phyloP scores from a whole-genome alignment of 30 jellyfish, hydroid and myxozoan genomes.

The Catostylus mosaicus region DNA sequence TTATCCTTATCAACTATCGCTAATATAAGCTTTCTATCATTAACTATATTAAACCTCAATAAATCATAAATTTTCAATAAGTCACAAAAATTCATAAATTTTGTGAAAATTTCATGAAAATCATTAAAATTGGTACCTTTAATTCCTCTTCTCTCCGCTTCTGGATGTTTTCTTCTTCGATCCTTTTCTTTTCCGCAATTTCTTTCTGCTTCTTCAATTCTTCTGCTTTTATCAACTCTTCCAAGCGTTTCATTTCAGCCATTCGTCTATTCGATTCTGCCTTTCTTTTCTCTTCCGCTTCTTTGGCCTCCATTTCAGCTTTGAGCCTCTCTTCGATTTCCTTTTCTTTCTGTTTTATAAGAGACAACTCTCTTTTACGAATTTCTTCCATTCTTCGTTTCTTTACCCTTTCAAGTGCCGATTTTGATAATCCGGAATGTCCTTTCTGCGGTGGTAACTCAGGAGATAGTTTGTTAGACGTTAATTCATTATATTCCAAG shows the following conservation, averaged over 20 bases:
- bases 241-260: slow-evolving; percentile 64
- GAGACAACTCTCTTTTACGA: slow-evolving; percentile 58
- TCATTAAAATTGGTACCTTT: neutral
- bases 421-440: slow-evolving; percentile 66
- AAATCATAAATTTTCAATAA: no score
- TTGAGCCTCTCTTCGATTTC: slow-evolving; percentile 65
- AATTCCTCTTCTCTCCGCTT: slow-evolving; percentile 12
- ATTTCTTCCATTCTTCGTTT: slow-evolving; percentile 51
- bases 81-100: no score
- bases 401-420: slow-evolving; percentile 74
- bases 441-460: slow-evolving; percentile 10
- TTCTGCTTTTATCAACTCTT: slow-evolving; percentile 51
- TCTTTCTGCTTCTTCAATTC: slow-evolving; percentile 39
- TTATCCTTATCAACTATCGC: no score
- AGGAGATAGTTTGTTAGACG: neutral
- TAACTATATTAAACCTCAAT: no score
- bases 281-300: slow-evolving; percentile 52
- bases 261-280: slow-evolving; percentile 27
- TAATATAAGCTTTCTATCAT: no score
- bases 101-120: no score
- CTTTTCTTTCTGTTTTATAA: slow-evolving; percentile 51
- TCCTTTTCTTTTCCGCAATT: slow-evolving; percentile 21
- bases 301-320: slow-evolving; percentile 56
- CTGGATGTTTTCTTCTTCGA: slow-evolving; percentile 40
- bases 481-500: neutral